Base-by-base conservation (phyloP, 2,797 vertebrate genomes). In the Esox masquinongy region DNA sequence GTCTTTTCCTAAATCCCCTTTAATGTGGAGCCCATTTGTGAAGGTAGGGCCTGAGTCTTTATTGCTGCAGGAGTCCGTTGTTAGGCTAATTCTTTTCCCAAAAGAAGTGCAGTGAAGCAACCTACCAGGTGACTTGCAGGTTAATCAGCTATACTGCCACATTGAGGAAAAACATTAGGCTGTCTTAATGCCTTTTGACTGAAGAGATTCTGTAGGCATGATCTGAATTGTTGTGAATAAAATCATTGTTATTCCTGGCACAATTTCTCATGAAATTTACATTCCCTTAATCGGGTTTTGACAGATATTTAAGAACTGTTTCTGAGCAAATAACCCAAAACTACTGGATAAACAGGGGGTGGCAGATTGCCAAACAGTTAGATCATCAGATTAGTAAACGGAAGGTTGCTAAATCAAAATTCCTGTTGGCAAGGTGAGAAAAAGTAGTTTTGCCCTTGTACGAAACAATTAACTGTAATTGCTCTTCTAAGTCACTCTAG, bases 121-220 rank as follows among this genome's bases (percentile, higher is more conserved):
- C 56, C 56, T 19, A 22, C 56, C 56, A 87, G 77, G 79, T 74
- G 78, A 87, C 70, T 75, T 63, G 79, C 80, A 84, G 85, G 83
- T 86, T 77, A 87, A 85, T 85, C 87, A 87, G 86, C 71, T 39
- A 76, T 22, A 5, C 61, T 39, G 64, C 50, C 75, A 70, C 61
- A 63, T 77, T 72, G 56, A 81, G 81, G 2, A 56, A 56, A n/a
- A 29, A 71, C 82, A 84, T 88, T 80, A 85, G 61, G 29, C 80
- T 64, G 77, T n/a, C 73, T 66, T 49, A 86, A 76, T 72, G 69
- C 19, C 79, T 77, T 78, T 49, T 31, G 56, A 66, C 14, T 22
- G 24, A 51, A 31, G 12, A 79, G n/a, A 24, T 61, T 24, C 56
- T 4, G 50, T 7, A n/a, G 56, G 72, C 74, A 77, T 24, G 66